Evolutionary conservation across 2,888 invertebrate genomes (phyloP), one percentile per base, ranked within the genome.

Genomic region (Crioceris asparagi): DNA sequence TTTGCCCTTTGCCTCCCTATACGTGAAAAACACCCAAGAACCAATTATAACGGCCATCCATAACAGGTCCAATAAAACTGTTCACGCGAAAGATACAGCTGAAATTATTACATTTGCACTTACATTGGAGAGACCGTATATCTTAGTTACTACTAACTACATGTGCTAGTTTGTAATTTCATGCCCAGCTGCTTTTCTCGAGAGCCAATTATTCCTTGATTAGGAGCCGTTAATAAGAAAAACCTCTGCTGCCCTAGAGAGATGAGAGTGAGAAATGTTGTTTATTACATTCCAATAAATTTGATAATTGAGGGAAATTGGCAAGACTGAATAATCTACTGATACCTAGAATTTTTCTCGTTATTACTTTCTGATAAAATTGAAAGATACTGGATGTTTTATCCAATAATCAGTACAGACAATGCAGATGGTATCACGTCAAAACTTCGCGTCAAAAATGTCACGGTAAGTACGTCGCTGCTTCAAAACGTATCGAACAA

Each of bases 31-130:
- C n/a, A n/a, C n/a, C n/a, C n/a, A n/a, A n/a, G 30, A 56, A 52
- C 51, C 55, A 57, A 57, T 56, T 57, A 57, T 53, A 53, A 55
- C 47, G 45, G 54, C 48, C 57, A 59, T 57, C 55, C 52, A 56
- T 58, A 57, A 56, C 52, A 46, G 40, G 43, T 43, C 55, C 54
- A 53, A 59, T 59, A 56, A 57, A 57, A 54, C 55, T 53, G 54
- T 51, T 54, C 50, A 42, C 54, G 51, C 50, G 53, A 53, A 56
- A 57, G 55, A 56, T 58, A 54, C 56, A 52, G 53, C 51, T 44
- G 49, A 48, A 57, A 57, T 53, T 59, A 58, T 57, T 54, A 56
- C 55, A 56, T 59, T 57, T 56, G 54, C 55, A 57, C 57, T 57
- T 56, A 55, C 55, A 56, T 55, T 52, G 46, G 48, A n/a, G n/a